Evolutionary conservation across 2,797 vertebrate species (phyloP).

Genomic region (Oreochromis mossambicus): DNA sequence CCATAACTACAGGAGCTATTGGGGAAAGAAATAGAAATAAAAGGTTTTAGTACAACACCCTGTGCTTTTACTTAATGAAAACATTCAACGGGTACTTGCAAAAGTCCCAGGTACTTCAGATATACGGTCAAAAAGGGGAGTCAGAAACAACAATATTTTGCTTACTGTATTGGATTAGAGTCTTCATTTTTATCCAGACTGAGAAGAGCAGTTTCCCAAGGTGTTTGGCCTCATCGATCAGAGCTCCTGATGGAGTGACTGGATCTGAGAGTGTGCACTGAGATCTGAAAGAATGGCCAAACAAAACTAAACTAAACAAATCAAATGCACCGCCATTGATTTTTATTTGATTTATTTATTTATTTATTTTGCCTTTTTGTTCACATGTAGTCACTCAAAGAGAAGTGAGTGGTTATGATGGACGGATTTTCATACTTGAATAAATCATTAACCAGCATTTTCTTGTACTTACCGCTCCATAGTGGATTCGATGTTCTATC

Average conservation of each 20-base stretch:
- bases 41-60: rapidly evolving
- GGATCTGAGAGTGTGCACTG: background rate
- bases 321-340: rapidly evolving
- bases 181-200: constrained; percentile 34
- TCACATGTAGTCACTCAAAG: background rate
- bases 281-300: background rate
- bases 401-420: background rate
- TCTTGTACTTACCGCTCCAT: background rate
- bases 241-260: background rate
- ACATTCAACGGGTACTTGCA: background rate
- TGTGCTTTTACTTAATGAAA: background rate
- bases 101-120: background rate
- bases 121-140: rapidly evolving
- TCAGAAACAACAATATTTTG: background rate
- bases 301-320: background rate
- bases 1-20: constrained; percentile 35
- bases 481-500: constrained; percentile 6
- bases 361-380: background rate
- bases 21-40: rapidly evolving
- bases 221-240: constrained; percentile 28
- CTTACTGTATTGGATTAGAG: constrained; percentile 29
- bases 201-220: constrained; percentile 17
- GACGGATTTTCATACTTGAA: background rate
- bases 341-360: rapidly evolving
- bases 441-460: rapidly evolving